phyloP scores from a whole-genome alignment of 2,888 invertebrate species.

The Polydrusus pterygomalis region DNA sequence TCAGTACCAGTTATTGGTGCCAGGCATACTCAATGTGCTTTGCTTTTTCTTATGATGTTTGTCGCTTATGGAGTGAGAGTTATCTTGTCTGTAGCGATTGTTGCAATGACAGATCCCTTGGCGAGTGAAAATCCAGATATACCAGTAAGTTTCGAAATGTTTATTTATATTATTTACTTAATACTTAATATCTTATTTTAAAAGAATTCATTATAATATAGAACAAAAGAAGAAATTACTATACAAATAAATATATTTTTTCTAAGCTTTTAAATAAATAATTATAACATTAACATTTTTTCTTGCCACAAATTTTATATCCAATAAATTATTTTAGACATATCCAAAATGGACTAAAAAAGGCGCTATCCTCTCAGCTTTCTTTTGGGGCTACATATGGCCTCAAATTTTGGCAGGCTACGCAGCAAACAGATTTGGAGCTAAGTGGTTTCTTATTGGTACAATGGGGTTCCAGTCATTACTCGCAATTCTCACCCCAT shows the following conservation, averaged over 20 bases:
- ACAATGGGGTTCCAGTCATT: constrained; percentile 72
- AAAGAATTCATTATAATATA: no score
- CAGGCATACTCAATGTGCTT: constrained; percentile 8
- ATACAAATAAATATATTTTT: no score
- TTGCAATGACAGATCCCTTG: constrained; percentile 69
- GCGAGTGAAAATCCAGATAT: constrained; percentile 68
- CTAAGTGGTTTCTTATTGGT: constrained; percentile 79
- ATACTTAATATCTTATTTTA: no score
- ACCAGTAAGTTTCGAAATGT: constrained; percentile 68
- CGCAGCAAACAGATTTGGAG: constrained; percentile 83
- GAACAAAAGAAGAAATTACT: no score
- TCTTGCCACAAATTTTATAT: no score
- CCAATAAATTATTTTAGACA: constrained; percentile 32
- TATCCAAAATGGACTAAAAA: constrained; percentile 73
- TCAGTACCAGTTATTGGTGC: constrained; percentile 15
- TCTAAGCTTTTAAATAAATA: no score
- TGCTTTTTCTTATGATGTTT: constrained; percentile 5
- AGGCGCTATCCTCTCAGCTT: constrained; percentile 80
- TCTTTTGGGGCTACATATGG: constrained; percentile 87
- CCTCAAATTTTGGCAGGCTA: constrained; percentile 83
- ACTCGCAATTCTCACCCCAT: constrained; percentile 78
- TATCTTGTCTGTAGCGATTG: constrained; percentile 7
- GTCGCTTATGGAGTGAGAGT: constrained; percentile 1
- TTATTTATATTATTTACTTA: no score
- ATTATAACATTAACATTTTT: no score